These are phyloP conservation scores for Ctenomys sociabilis DNA, from an alignment of 2,113 vertebrate genomes.

Conservation along the genomic window DNA sequence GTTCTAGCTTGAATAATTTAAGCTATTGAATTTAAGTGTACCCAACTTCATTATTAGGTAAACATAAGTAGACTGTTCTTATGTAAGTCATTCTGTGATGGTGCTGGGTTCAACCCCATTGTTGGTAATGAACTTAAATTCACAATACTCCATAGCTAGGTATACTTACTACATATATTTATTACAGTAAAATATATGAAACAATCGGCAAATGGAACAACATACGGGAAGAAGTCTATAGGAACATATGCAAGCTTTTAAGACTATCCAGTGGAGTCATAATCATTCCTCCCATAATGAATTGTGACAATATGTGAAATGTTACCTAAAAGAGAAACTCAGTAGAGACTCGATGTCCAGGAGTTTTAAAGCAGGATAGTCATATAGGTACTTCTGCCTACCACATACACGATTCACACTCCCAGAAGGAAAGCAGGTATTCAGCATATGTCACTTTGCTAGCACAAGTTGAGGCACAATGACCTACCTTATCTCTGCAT, in stretches of 20 bases:
- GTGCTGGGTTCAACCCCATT: not conserved
- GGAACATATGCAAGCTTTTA: not conserved
- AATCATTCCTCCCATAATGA: not conserved
- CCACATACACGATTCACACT: not conserved
- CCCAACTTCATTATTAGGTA: not conserved
- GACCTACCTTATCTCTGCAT: not conserved
- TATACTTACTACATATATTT: not conserved
- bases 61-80: not conserved
- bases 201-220: not conserved
- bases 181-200: not conserved
- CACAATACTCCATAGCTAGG: not conserved
- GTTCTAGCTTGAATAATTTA: slow-evolving; percentile 21
- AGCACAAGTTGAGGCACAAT: not conserved
- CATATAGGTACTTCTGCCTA: not conserved
- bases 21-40: slow-evolving; percentile 38
- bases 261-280: not conserved
- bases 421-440: not conserved
- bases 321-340: not conserved
- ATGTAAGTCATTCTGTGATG: not conserved
- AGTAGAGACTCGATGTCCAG: not conserved
- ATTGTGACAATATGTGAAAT: not conserved
- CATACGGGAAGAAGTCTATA: not conserved
- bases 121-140: not conserved
- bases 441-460: not conserved
- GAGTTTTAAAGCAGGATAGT: not conserved